Conservation (phyloP, 2,888 invertebrate species). For the Acanthosoma haemorrhoidale region DNA sequence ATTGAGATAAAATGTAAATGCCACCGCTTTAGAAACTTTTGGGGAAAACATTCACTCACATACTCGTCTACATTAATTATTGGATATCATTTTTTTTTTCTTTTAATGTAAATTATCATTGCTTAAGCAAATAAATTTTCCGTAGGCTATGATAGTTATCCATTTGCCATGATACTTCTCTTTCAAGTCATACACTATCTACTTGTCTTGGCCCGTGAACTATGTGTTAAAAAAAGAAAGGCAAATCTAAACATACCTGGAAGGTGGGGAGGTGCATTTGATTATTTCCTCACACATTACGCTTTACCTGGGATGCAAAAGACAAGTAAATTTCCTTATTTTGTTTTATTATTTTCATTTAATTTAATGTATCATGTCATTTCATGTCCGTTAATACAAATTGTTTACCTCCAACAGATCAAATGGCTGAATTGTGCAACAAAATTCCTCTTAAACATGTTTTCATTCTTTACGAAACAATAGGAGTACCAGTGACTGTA, state of each 20-base stretch:
- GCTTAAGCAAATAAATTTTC: background rate
- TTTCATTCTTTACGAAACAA: background rate
- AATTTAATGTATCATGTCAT: no score
- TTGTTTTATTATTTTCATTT: no score
- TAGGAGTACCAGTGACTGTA: background rate
- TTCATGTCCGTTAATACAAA: background rate
- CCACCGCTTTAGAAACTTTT: no score
- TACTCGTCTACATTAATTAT: no score
- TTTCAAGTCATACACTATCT: conserved; percentile 36
- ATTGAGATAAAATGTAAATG: no score
- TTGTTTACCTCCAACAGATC: background rate
- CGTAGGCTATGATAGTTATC: conserved; percentile 30
- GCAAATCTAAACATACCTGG: conserved; percentile 30
- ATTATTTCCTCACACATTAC: conserved; percentile 29
- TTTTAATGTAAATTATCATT: background rate
- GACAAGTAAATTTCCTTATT: no score
- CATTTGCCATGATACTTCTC: conserved; percentile 34
- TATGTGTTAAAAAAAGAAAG: conserved; percentile 19
- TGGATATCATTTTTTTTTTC: background rate
- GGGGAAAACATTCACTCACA: no score
- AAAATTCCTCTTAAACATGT: background rate
- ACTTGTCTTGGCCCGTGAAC: conserved; percentile 23
- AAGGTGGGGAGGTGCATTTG: conserved; percentile 32
- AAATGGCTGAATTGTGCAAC: background rate
- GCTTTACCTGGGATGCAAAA: background rate